phyloP scores from a whole-genome alignment of 2,797 vertebrate species.

The Poecilia velifera region DNA sequence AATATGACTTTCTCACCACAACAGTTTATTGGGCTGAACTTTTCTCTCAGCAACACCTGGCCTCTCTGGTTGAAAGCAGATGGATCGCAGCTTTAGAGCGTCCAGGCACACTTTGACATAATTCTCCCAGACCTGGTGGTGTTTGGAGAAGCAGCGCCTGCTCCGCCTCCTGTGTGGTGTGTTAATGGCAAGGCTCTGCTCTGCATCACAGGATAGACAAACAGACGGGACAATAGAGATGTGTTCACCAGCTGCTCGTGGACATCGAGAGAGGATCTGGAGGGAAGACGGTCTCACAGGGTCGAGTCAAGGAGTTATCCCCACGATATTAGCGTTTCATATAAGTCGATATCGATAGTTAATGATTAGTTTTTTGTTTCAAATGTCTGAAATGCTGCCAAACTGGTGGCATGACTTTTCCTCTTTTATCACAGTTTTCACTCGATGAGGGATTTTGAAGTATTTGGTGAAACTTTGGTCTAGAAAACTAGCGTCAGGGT shows the following conservation, averaged over 20 bases:
- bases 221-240: constrained; percentile 63
- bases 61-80: constrained; percentile 8
- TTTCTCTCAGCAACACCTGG: neutral
- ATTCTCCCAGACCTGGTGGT: constrained; percentile 33
- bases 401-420: too few relatives aligned
- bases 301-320: constrained; percentile 44
- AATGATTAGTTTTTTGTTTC: too few relatives aligned
- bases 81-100: constrained; percentile 12
- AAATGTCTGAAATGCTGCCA: too few relatives aligned
- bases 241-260: constrained; percentile 72
- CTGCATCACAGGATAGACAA: constrained; percentile 56
- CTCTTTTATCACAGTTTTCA: too few relatives aligned
- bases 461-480: constrained; percentile 42
- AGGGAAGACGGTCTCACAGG: constrained; percentile 38
- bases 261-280: constrained; percentile 55
- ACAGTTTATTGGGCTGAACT: neutral
- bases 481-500: constrained; percentile 4
- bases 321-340: neutral
- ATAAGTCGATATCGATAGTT: too few relatives aligned
- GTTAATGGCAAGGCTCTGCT: constrained; percentile 49
- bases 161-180: constrained; percentile 35
- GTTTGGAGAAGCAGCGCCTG: constrained; percentile 42
- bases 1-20: neutral
- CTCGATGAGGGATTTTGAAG: constrained; percentile 1
- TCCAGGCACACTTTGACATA: constrained; percentile 22